Percentiles rank a stretch among this genome's conserved stretches.
These are phyloP conservation scores for Drosophila maculinotata DNA, from an alignment of 2,888 invertebrate species.

Conservation along the genomic window DNA sequence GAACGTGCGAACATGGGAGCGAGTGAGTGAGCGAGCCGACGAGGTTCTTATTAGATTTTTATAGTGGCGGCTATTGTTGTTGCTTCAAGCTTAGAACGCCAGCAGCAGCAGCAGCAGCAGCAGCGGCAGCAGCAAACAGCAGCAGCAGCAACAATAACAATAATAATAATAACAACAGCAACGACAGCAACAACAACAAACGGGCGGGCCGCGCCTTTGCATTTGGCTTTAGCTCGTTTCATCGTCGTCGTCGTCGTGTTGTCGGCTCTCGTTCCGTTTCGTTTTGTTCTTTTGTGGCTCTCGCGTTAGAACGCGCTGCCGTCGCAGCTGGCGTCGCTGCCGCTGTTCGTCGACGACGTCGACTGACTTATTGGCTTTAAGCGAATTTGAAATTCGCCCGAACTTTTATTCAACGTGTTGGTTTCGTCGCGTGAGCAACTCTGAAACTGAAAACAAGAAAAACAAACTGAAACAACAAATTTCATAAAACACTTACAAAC, in stretches of 20 bases:
- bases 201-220: constrained; percentile 67
- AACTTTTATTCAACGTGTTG: constrained; percentile 80
- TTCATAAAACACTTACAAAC: constrained; percentile 41
- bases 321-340: constrained; percentile 18
- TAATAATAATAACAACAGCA: constrained; percentile 36
- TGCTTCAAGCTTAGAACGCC: constrained; percentile 54
- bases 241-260: constrained; percentile 20
- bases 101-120: constrained; percentile 23
- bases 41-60: constrained; percentile 73
- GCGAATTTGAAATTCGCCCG: constrained; percentile 77
- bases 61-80: constrained; percentile 50
- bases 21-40: constrained; percentile 35
- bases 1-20: too few species aligned
- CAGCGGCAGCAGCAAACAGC: constrained; percentile 17
- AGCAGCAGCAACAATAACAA: constrained; percentile 26
- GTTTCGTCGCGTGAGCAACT: constrained; percentile 78
- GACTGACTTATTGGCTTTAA: constrained; percentile 77
- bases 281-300: constrained; percentile 51
- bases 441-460: constrained; percentile 65
- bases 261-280: constrained; percentile 41
- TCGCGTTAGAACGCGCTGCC: constrained; percentile 52
- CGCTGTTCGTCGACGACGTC: constrained; percentile 43
- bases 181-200: constrained; percentile 43
- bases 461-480: constrained; percentile 31
- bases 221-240: constrained; percentile 33